Evolutionary conservation across 2,113 vertebrate genomes (phyloP).

Genomic region (Tachysurus fulvidraco): DNA sequence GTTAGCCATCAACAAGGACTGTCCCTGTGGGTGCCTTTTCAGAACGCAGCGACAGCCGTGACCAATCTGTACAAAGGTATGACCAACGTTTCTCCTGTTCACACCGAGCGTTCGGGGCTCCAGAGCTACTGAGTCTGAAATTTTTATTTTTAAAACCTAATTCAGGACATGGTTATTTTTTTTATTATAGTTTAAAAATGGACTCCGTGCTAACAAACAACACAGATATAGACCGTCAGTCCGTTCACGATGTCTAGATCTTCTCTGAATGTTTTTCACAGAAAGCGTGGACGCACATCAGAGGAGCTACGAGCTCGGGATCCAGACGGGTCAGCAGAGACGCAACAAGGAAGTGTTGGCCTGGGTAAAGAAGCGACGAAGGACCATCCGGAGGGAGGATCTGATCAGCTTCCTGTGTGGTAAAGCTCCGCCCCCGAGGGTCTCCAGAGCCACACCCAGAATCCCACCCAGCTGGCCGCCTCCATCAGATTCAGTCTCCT

Average conservation of each 20-base stretch:
- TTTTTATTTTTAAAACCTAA: no score
- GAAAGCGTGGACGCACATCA: slow-evolving; percentile 95
- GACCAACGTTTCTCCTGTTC: slow-evolving; percentile 43
- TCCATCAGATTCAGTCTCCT: slow-evolving; percentile 88
- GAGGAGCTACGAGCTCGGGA: slow-evolving; percentile 93
- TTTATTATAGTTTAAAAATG: not conserved
- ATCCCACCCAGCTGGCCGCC: slow-evolving; percentile 83
- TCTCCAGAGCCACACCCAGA: slow-evolving; percentile 89
- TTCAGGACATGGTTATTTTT: not conserved
- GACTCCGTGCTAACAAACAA: not conserved
- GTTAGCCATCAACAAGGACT: slow-evolving; percentile 98
- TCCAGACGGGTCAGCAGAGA: slow-evolving; percentile 94
- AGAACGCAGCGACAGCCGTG: slow-evolving; percentile 97
- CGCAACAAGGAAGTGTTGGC: slow-evolving; percentile 97
- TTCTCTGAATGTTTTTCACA: slow-evolving; percentile 56
- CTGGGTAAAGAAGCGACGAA: slow-evolving; percentile 97
- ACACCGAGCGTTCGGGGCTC: not conserved
- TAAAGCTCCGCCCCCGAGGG: slow-evolving; percentile 93
- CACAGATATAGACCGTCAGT: not conserved
- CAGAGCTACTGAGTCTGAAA: no score
- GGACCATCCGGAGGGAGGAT: slow-evolving; percentile 96
- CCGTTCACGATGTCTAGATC: not conserved
- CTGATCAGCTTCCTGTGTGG: slow-evolving; percentile 99
- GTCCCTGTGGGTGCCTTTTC: slow-evolving; percentile 97
- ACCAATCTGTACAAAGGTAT: slow-evolving; percentile 97